These are phyloP conservation scores for Acipenser oxyrinchus DNA, from an alignment of 2,797 vertebrate species.

Conservation along the genomic window DNA sequence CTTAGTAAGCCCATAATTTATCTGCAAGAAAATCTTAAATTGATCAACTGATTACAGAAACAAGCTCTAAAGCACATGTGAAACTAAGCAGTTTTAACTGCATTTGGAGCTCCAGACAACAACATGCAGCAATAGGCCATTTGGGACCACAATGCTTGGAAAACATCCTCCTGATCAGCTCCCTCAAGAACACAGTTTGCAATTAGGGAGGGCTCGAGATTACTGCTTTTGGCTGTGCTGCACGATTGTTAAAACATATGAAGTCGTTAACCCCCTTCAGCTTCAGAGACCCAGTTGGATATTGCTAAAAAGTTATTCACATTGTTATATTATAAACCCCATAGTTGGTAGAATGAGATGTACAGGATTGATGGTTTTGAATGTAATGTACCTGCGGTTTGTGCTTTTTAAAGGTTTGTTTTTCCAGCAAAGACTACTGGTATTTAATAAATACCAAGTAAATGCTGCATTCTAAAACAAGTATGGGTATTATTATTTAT, in stretches of 20 bases:
- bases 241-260: background rate
- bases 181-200: background rate
- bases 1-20: background rate
- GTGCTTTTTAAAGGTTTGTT: too few relatives aligned
- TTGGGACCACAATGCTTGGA: background rate
- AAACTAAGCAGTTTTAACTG: too few relatives aligned
- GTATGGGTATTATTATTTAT: too few relatives aligned
- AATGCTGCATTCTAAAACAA: too few relatives aligned
- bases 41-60: background rate
- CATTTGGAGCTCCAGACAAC: background rate
- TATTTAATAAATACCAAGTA: too few relatives aligned
- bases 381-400: too few relatives aligned
- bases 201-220: background rate
- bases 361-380: too few relatives aligned
- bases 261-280: background rate
- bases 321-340: background rate
- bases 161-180: background rate
- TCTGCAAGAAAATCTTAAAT: background rate
- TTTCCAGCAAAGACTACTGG: too few relatives aligned
- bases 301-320: background rate
- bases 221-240: background rate
- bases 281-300: background rate
- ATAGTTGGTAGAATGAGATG: background rate
- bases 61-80: background rate
- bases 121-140: background rate